These are phyloP conservation scores for Caenorhabditis japonica DNA, from an alignment of 2,888 invertebrate genomes.

Conservation along the genomic window DNA sequence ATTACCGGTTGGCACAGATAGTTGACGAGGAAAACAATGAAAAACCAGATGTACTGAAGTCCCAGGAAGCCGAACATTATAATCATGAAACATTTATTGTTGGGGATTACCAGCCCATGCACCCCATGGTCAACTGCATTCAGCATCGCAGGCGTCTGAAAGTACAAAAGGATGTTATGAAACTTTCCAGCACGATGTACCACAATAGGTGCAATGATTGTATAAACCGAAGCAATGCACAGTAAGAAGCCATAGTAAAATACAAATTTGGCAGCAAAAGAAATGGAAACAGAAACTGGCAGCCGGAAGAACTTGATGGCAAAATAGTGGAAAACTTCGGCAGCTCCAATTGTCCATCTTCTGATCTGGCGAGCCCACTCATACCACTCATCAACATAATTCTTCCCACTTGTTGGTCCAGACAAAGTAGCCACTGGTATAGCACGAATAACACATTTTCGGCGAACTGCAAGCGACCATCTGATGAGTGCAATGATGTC, in stretches of 20 bases:
- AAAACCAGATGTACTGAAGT: slow-evolving; percentile 71
- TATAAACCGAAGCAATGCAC: slow-evolving; percentile 71
- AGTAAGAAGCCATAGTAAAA: slow-evolving; percentile 73
- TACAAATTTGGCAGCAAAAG: slow-evolving; percentile 69
- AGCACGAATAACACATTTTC: slow-evolving; percentile 67
- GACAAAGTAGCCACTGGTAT: slow-evolving; percentile 71
- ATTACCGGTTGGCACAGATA: slow-evolving; percentile 68
- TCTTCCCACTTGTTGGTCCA: slow-evolving; percentile 66
- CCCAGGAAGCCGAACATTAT: slow-evolving; percentile 71
- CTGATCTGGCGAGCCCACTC: slow-evolving; percentile 74
- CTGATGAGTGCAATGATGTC: slow-evolving; percentile 72
- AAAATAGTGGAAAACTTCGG: slow-evolving; percentile 75
- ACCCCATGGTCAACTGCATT: slow-evolving; percentile 59
- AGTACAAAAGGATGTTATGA: not conserved
- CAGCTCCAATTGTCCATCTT: slow-evolving; percentile 74
- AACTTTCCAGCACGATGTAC: no score
- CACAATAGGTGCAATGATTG: slow-evolving; percentile 68
- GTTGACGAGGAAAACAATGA: slow-evolving; percentile 65
- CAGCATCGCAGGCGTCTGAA: slow-evolving; percentile 69
- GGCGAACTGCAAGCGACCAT: slow-evolving; percentile 70
- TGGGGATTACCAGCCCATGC: slow-evolving; percentile 66
- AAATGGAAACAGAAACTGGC: slow-evolving; percentile 63
- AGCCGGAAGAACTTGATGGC: slow-evolving; percentile 70
- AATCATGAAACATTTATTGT: slow-evolving; percentile 64
- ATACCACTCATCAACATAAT: slow-evolving; percentile 69